Base-by-base conservation (phyloP, 2,797 vertebrate genomes). In the Aphelocoma californica region DNA sequence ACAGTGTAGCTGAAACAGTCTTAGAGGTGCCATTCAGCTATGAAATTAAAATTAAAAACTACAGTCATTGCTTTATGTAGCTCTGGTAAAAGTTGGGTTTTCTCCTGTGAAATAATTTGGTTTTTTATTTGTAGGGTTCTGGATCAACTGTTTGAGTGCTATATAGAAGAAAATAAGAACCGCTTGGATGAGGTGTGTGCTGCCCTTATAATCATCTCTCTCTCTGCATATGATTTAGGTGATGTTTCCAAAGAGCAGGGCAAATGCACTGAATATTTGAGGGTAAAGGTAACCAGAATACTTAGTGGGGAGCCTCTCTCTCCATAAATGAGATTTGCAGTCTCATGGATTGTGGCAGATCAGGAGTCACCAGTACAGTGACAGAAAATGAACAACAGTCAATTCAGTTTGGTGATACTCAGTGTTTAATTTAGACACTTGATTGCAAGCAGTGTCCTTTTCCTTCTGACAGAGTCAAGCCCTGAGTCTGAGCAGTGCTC, bases 161-260 rank as follows among this genome's bases (percentile, higher is more conserved):
- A 99, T 72, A 96, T 99, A 91, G 97, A 98, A 66, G 98, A 98
- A 98, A 99, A 99, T 95, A 98, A 97, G 83, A 97, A 98, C 97
- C 97, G 74, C 61, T 97, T 99, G 94, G 97, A 99, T 95, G 98
- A 99, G 98, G 99, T 99, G 93, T 75, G 97, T 96, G 36, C 82
- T 92, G 36, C 28, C 64, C 45, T 48, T 77, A 2, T 36, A 65
- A 38, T 11, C 45, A 34, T 86, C 28, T 69, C 71, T 38, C 20
- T n/a, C 60, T 21, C 24, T 32, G 47, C 23, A 34, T 54, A 23
- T 38, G 36, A 45, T 53, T 82, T 77, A 58, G 14, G 70, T 12
- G 8, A 28, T 15, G 12, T 51, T 77, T 74, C 50, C 58, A 40
- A 56, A 44, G 67, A 26, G 34, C 24, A 36, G 21, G 40, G 53